These are phyloP conservation scores for Brenthis daphne DNA, from an alignment of 2,888 invertebrate genomes.

Conservation along the genomic window DNA sequence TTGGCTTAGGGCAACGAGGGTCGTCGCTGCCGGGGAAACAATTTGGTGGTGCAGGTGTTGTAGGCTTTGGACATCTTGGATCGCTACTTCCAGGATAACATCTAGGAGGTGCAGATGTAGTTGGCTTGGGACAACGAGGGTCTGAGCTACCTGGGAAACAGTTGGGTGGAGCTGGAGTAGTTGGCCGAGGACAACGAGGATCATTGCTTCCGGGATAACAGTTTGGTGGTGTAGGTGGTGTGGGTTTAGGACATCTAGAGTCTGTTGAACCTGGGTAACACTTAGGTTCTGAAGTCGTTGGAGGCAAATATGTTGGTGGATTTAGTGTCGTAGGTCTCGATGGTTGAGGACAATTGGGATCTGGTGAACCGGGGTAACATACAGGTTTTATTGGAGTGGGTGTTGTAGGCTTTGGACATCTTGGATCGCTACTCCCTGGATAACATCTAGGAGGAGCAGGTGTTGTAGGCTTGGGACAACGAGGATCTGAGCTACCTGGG, in stretches of 20 bases:
- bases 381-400: too few species aligned
- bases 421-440: conserved; percentile 51
- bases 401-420: conserved; percentile 52
- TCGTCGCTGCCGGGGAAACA: conserved; percentile 44
- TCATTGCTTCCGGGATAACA: conserved; percentile 54
- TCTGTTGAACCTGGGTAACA: conserved; percentile 59
- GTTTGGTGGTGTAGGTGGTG: conserved; percentile 38
- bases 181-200: conserved; percentile 48
- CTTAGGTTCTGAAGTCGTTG: conserved; percentile 39
- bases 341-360: conserved; percentile 60
- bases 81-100: conserved; percentile 44
- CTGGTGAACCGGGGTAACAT: conserved; percentile 27
- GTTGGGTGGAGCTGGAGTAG: conserved; percentile 42
- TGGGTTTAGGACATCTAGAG: conserved; percentile 42
- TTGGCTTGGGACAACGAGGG: conserved; percentile 44
- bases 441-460: conserved; percentile 47
- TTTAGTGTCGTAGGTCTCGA: conserved; percentile 51
- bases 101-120: conserved; percentile 44
- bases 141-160: conserved; percentile 42
- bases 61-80: conserved; percentile 43
- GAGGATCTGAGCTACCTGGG: conserved; percentile 18
- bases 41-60: conserved; percentile 46
- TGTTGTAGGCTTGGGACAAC: conserved; percentile 31
- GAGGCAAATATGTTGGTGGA: conserved; percentile 51
- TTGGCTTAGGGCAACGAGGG: conserved; percentile 43